phyloP scores from a whole-genome alignment of 2,797 vertebrate species.

The Characodon lateralis region DNA sequence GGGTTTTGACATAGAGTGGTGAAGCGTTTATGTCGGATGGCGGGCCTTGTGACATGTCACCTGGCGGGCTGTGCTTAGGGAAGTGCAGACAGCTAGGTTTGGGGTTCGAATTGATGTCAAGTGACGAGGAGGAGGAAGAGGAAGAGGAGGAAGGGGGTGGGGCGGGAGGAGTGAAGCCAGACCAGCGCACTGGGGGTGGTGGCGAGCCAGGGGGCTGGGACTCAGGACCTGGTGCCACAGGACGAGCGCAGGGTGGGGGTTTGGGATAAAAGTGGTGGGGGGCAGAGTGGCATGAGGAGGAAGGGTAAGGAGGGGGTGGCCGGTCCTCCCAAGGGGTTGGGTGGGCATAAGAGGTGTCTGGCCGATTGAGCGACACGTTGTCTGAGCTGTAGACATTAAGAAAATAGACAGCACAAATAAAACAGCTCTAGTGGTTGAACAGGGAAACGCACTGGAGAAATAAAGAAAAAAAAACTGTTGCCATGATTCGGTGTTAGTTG shows the following conservation, averaged over 20 bases:
- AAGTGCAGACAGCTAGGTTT: slow-evolving; percentile 86
- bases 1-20: slow-evolving; percentile 84
- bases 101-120: slow-evolving; percentile 86
- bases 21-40: slow-evolving; percentile 79
- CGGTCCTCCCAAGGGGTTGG: slow-evolving; percentile 83
- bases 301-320: slow-evolving; percentile 82
- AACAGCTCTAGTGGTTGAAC: slow-evolving; percentile 83
- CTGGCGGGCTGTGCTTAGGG: slow-evolving; percentile 80
- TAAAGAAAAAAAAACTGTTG: slow-evolving; percentile 63
- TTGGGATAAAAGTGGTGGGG: slow-evolving; percentile 83
- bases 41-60: slow-evolving; percentile 75
- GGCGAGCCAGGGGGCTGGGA: slow-evolving; percentile 81
- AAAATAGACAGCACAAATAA: slow-evolving; percentile 83
- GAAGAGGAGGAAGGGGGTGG: slow-evolving; percentile 79
- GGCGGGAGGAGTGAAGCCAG: slow-evolving; percentile 81
- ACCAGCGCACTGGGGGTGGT: slow-evolving; percentile 80
- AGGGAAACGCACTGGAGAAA: slow-evolving; percentile 67
- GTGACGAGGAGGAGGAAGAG: slow-evolving; percentile 82
- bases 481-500: slow-evolving; percentile 61
- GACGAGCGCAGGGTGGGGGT: slow-evolving; percentile 81
- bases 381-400: slow-evolving; percentile 88
- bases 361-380: slow-evolving; percentile 85
- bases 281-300: slow-evolving; percentile 73
- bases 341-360: slow-evolving; percentile 86
- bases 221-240: slow-evolving; percentile 82